phyloP scores from a whole-genome alignment of 2,113 vertebrate species.

The Boleophthalmus pectinirostris region DNA sequence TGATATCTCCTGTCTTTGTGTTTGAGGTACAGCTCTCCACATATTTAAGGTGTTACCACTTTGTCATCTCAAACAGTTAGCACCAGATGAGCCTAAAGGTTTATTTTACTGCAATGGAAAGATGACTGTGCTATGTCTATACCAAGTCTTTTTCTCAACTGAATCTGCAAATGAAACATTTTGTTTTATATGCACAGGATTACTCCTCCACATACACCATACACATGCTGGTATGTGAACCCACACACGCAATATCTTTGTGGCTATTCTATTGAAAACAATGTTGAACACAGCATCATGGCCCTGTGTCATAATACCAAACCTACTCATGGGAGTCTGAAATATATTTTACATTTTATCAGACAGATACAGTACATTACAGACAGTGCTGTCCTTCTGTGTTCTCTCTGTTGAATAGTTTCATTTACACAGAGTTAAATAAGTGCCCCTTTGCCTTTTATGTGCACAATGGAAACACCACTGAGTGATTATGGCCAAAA shows the following conservation, averaged over 20 bases:
- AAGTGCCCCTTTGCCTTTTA: slow-evolving; percentile 29
- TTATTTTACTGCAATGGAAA: slow-evolving; percentile 43
- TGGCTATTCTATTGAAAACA: slow-evolving; percentile 47
- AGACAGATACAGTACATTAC: slow-evolving; percentile 51
- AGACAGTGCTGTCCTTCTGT: slow-evolving; percentile 51
- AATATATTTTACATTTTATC: slow-evolving; percentile 39
- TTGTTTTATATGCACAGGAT: slow-evolving; percentile 44
- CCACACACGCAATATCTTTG: slow-evolving; percentile 30
- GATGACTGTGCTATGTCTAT: slow-evolving; percentile 38
- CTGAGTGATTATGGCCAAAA: slow-evolving; percentile 16
- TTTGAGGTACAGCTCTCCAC: slow-evolving; percentile 66
- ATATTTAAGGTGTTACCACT: slow-evolving; percentile 45
- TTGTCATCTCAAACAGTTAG: slow-evolving; percentile 62
- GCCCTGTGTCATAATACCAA: slow-evolving; percentile 49
- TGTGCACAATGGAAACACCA: slow-evolving; percentile 41
- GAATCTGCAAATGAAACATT: slow-evolving; percentile 39
- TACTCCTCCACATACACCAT: slow-evolving; percentile 27
- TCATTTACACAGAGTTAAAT: slow-evolving; percentile 52
- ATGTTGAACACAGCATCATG: slow-evolving; percentile 46
- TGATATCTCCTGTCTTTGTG: slow-evolving; percentile 59
- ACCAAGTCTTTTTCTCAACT: slow-evolving; percentile 25
- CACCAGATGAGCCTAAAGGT: slow-evolving; percentile 62
- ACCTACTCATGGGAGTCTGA: slow-evolving; percentile 32
- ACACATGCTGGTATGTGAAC: slow-evolving; percentile 54
- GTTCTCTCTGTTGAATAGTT: slow-evolving; percentile 40